phyloP scores from a whole-genome alignment of 2,797 vertebrate genomes.

The Pseudochromis fuscus region DNA sequence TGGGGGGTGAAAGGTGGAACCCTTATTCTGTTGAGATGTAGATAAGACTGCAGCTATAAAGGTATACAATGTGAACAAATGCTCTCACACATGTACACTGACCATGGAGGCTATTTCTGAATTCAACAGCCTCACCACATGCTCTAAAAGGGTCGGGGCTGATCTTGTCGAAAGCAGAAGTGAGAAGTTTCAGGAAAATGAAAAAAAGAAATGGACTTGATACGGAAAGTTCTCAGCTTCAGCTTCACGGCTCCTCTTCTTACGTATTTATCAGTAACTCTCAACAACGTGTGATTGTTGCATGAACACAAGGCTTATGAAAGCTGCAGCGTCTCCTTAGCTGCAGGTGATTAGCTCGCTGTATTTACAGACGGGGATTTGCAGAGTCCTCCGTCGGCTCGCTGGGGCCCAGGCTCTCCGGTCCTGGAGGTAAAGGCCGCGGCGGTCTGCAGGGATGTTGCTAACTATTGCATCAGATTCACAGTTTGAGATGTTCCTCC shows the following conservation, averaged over 20 bases:
- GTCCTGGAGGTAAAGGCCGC: conserved; percentile 66
- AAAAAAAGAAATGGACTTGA: conserved; percentile 75
- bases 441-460: conserved; percentile 77
- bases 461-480: conserved; percentile 85
- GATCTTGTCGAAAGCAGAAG: conserved; percentile 88
- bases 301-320: conserved; percentile 5
- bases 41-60: conserved; percentile 83
- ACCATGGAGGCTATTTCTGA: conserved; percentile 85
- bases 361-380: conserved; percentile 38
- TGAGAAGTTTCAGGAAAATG: conserved; percentile 88
- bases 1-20: conserved; percentile 61
- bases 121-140: conserved; percentile 83
- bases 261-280: background rate
- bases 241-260: conserved; percentile 1
- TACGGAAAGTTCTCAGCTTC: conserved; percentile 69
- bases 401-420: conserved; percentile 32
- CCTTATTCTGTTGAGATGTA: conserved; percentile 75
- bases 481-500: conserved; percentile 60
- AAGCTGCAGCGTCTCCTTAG: conserved; percentile 19
- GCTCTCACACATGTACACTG: conserved; percentile 82
- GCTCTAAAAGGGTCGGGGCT: conserved; percentile 79
- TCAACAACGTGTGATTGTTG: background rate
- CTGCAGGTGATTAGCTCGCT: conserved; percentile 53
- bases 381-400: conserved; percentile 47
- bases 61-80: conserved; percentile 81